Evolutionary conservation across 2,888 invertebrate genomes (phyloP).

Genomic region (Cephus rjabovi): DNA sequence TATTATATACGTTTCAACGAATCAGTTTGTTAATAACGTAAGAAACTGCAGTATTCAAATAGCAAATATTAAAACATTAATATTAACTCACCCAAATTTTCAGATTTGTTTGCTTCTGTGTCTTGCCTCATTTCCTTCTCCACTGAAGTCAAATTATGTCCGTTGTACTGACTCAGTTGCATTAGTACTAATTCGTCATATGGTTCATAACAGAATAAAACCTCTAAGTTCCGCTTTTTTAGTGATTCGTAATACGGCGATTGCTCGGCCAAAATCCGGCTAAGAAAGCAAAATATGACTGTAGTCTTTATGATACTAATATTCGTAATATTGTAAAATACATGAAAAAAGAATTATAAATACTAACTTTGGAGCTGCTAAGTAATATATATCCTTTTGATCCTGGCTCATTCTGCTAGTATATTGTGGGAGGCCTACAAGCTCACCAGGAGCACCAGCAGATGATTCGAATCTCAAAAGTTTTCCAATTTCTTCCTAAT

Average conservation of each 20-base stretch:
- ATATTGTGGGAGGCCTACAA: constrained; percentile 86
- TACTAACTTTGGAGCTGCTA: constrained; percentile 89
- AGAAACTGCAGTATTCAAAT: neutral
- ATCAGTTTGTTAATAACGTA: neutral
- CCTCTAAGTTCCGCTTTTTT: constrained; percentile 88
- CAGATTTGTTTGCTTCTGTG: constrained; percentile 70
- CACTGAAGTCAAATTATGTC: constrained; percentile 83
- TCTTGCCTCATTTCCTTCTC: constrained; percentile 93
- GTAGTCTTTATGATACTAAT: neutral
- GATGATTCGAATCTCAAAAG: constrained; percentile 94
- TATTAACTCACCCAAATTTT: constrained; percentile 72
- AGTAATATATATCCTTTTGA: constrained; percentile 89
- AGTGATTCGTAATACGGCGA: constrained; percentile 96
- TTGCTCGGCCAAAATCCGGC: constrained; percentile 90
- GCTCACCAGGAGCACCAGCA: constrained; percentile 75
- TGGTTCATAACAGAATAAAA: constrained; percentile 96
- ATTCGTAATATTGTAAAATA: neutral
- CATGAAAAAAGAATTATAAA: constrained; percentile 1
- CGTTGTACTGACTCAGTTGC: constrained; percentile 86
- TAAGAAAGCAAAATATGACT: constrained; percentile 62
- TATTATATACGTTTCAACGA: neutral
- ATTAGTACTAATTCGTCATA: constrained; percentile 95
- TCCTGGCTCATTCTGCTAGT: constrained; percentile 79
- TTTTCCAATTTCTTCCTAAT: constrained; percentile 89
- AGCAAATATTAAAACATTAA: neutral